Evolutionary conservation across 2,888 invertebrate genomes (phyloP), one percentile per base, ranked within the genome.

Genomic region (Chaetogeoica ovagalla): DNA sequence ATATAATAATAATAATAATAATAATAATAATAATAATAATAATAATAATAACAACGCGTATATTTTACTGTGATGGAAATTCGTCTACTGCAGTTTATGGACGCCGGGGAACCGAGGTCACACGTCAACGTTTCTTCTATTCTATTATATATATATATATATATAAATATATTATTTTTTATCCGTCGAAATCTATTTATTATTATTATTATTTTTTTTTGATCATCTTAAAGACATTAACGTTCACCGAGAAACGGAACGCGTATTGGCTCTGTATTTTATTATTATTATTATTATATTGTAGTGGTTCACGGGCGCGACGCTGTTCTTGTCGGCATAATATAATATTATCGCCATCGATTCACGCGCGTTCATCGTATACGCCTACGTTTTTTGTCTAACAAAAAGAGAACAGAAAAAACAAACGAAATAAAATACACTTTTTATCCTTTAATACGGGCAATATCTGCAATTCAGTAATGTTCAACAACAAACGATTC

Each of bases 61-160:
- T 21, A 52, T n/a, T n/a, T n/a, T 52, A 19, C 9, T 19, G 13
- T 6, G 13, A 21, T 37, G n/a, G 8, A 60, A 6, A 43, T 19
- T 62, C 48, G 13, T 39, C 21, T 43, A 4, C 30, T 30, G 59
- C 59, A 71, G 71, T 59, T 73, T 62, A 48, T 62, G 62, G 72
- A 48, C 60, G 43, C 60, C n/a, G n/a, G 30, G 3, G 60, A 60
- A 19, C n/a, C 72, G 72, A 73, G 72, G 72, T 73, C 72, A 52
- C 19, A 23, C 13, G 48, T 48, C 39, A n/a, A 68, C 48, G 19
- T 48, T 68, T 17, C 19, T 68, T 13, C 13, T 23, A 52, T 17
- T 4, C 15, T 17, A 37, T n/a, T n/a, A n/a, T n/a, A n/a, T 30
- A 30, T 30, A 30, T 30, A 30, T 30, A 30, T 30, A 30, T 30